Evolutionary conservation across 2,797 vertebrate genomes (phyloP).

Genomic region (Hydrocynus forskahlii): DNA sequence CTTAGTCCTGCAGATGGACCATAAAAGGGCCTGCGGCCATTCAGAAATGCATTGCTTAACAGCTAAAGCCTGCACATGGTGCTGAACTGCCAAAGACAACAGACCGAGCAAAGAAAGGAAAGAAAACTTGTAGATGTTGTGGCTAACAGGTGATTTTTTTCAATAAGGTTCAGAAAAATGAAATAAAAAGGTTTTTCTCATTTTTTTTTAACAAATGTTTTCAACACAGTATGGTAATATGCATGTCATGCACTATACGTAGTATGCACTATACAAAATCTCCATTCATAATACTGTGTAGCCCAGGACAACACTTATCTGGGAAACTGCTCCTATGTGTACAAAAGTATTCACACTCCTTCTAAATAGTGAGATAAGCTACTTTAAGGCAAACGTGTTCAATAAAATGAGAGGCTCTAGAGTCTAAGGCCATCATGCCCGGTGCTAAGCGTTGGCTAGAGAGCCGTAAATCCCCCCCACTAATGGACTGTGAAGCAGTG

Average conservation of each 20-base stretch:
- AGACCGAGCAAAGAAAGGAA: background rate
- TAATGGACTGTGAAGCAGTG: background rate
- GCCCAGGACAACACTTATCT: too few species aligned
- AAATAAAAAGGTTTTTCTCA: background rate
- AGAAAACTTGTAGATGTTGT: background rate
- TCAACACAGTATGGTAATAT: background rate
- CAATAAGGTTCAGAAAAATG: background rate
- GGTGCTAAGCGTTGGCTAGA: background rate
- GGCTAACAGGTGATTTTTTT: background rate
- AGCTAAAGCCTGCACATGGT: constrained; percentile 16
- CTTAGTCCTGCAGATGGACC: constrained; percentile 27
- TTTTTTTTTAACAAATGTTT: background rate
- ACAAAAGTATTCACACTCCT: background rate
- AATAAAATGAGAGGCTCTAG: background rate
- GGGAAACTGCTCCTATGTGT: too few species aligned
- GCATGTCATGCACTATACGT: background rate
- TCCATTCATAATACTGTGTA: too few species aligned
- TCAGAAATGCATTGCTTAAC: constrained; percentile 31
- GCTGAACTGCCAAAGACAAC: constrained; percentile 3
- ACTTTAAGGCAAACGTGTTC: background rate
- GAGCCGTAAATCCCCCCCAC: background rate
- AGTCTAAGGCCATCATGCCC: background rate
- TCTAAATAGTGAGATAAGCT: background rate
- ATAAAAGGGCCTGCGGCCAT: constrained; percentile 11
- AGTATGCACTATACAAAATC: too few species aligned